These are phyloP conservation scores for Orthosia gothica DNA, from an alignment of 2,888 invertebrate species.

Conservation along the genomic window DNA sequence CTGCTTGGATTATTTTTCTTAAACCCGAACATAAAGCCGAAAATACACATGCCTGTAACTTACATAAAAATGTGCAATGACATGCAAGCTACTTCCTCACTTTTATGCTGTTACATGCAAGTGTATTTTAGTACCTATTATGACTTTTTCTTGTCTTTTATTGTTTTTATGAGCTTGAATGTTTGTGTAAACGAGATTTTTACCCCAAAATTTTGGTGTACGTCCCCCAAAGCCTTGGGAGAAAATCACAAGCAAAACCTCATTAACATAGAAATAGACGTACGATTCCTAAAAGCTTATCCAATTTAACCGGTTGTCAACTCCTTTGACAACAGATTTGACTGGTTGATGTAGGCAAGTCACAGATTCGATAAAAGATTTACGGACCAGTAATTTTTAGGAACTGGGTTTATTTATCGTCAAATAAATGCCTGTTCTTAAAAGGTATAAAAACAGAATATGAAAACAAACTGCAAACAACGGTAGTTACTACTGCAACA, in stretches of 20 bases:
- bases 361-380: neutral
- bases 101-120: no score
- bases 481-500: slow-evolving; percentile 34
- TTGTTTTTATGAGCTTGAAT: no score
- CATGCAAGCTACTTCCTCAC: no score
- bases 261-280: slow-evolving; percentile 19
- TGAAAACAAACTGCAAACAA: slow-evolving; percentile 5
- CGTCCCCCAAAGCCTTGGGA: neutral
- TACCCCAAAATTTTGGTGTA: neutral
- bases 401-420: neutral
- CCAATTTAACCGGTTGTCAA: slow-evolving; percentile 41
- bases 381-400: neutral
- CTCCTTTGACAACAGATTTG: slow-evolving; percentile 19
- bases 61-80: no score
- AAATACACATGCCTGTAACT: no score
- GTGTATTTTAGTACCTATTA: no score
- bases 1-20: no score
- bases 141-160: no score
- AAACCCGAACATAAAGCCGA: no score
- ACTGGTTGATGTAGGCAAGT: slow-evolving; percentile 2
- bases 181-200: slow-evolving; percentile 3
- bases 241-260: slow-evolving; percentile 20
- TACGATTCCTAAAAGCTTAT: slow-evolving; percentile 6
- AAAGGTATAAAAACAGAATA: slow-evolving; percentile 4
- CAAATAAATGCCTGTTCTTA: neutral